Evolutionary conservation across 23 tunicate genomes (phyloP).

Genomic region (Aplidium turbinatum): DNA sequence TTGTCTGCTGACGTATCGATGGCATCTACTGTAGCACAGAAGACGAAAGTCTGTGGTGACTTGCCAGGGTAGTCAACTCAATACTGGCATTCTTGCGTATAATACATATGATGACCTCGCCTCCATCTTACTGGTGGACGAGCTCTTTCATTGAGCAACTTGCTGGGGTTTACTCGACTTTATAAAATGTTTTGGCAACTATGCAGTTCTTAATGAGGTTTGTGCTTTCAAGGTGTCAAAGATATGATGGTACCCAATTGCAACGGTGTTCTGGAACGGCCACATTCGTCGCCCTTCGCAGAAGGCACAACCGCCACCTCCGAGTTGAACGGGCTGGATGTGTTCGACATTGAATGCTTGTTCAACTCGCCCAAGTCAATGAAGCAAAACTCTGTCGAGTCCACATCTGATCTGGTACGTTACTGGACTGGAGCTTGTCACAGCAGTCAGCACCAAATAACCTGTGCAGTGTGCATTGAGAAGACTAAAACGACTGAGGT

Average conservation of each 20-base stretch:
- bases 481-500: too few relatives aligned
- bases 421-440: too few relatives aligned
- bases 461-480: too few relatives aligned
- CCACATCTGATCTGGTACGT: not conserved
- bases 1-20: too few relatives aligned
- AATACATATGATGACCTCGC: too few relatives aligned
- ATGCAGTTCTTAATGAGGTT: not conserved
- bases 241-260: conserved; percentile 54
- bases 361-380: conserved; percentile 25
- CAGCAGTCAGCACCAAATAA: too few relatives aligned
- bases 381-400: not conserved
- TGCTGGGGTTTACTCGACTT: not conserved
- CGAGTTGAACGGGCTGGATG: conserved; percentile 33
- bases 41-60: too few relatives aligned
- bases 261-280: not conserved
- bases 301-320: not conserved
- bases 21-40: too few relatives aligned
- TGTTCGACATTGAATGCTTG: conserved; percentile 38
- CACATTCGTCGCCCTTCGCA: conserved; percentile 17
- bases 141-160: too few relatives aligned
- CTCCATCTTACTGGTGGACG: too few relatives aligned
- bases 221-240: conserved; percentile 22
- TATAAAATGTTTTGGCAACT: not conserved
- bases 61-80: too few relatives aligned
- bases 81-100: too few relatives aligned